Percentiles rank a stretch among this genome's conserved stretches.
phyloP scores from a whole-genome alignment of 2,113 vertebrate species.

The Clinocottus analis region DNA sequence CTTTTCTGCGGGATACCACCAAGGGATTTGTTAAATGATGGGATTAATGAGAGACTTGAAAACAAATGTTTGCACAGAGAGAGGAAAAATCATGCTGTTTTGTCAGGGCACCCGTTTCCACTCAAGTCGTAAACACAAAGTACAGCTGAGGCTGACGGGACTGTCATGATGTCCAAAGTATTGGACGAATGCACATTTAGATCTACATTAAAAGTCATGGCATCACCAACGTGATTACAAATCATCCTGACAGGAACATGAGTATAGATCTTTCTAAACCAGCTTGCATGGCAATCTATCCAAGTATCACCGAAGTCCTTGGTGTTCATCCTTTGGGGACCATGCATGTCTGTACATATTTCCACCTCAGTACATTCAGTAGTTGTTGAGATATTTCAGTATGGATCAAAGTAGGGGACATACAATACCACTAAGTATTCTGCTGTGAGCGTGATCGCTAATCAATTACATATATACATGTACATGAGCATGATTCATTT shows the following conservation, averaged over 20 bases:
- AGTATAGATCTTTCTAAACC: no score
- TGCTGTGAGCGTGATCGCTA: neutral
- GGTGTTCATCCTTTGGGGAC: no score
- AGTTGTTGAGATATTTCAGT: neutral
- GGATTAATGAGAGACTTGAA: neutral
- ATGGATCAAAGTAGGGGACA: neutral
- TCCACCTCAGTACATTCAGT: no score
- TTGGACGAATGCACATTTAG: no score
- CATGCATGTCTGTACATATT: no score
- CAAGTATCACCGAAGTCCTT: no score
- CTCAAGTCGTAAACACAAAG: neutral
- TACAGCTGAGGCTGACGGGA: neutral
- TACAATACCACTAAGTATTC: neutral
- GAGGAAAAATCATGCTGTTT: neutral
- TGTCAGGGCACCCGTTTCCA: neutral
- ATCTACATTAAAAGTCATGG: neutral
- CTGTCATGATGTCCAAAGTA: no score
- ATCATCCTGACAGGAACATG: neutral
- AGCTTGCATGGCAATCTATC: no score
- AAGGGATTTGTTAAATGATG: slow-evolving; percentile 10
- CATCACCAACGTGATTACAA: neutral
- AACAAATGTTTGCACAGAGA: neutral
- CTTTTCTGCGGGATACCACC: slow-evolving; percentile 5
- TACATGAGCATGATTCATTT: neutral
- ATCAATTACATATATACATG: neutral